Percentiles rank a stretch among this genome's conserved stretches.
These are phyloP conservation scores for Sebastes reedi DNA, from an alignment of 2,797 vertebrate species.

Conservation along the genomic window DNA sequence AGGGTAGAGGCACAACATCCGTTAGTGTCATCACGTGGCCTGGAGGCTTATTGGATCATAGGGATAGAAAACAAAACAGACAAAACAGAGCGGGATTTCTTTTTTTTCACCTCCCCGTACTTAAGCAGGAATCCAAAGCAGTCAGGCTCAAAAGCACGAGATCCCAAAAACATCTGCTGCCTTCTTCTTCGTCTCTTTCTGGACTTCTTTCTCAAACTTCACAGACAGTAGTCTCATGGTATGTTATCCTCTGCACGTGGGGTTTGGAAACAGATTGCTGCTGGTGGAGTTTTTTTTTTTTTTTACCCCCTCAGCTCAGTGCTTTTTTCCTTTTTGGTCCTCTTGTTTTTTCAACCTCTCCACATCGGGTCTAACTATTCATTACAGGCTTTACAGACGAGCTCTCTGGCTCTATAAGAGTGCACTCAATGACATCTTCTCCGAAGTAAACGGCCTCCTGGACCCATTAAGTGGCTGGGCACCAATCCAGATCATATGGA, in stretches of 20 bases:
- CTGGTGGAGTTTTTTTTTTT: slow-evolving; percentile 25
- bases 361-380: slow-evolving; percentile 64
- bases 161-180: slow-evolving; percentile 52
- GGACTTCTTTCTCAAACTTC: slow-evolving; percentile 12
- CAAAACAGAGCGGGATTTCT: slow-evolving; percentile 19
- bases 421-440: slow-evolving; percentile 60
- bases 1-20: slow-evolving; percentile 40
- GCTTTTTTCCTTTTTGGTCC: slow-evolving; percentile 48
- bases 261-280: slow-evolving; percentile 31
- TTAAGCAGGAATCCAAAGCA: slow-evolving; percentile 45
- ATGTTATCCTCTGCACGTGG: slow-evolving; percentile 53
- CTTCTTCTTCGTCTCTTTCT: slow-evolving; percentile 26
- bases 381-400: slow-evolving; percentile 60
- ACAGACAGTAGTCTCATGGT: slow-evolving; percentile 51
- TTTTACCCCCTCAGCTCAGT: slow-evolving; percentile 16
- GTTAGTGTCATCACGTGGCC: slow-evolving; percentile 62
- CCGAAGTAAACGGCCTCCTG: slow-evolving; percentile 54
- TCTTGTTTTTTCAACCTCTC: slow-evolving; percentile 49
- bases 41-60: slow-evolving; percentile 57
- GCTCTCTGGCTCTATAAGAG: slow-evolving; percentile 36
- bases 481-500: slow-evolving; percentile 52
- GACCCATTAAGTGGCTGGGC: slow-evolving; percentile 50
- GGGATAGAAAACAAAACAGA: slow-evolving; percentile 37
- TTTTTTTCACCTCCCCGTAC: not conserved
- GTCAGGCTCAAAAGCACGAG: slow-evolving; percentile 37